Evolutionary conservation across 2,113 vertebrate species (phyloP), one percentile per base, ranked within the genome.

Genomic region (Clarias macrocephalus): DNA sequence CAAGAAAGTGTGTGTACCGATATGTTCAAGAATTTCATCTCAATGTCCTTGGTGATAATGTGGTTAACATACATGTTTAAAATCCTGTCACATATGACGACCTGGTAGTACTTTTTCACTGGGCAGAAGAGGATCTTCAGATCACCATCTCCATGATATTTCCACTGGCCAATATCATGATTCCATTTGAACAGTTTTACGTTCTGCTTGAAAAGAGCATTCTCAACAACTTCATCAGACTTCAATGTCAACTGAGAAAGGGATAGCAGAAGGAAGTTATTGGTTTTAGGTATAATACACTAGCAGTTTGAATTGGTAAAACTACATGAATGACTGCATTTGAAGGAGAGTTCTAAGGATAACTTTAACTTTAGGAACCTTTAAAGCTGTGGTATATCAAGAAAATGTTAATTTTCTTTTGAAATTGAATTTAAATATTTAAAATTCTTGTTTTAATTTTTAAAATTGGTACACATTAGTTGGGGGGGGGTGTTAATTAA

Each of bases 221-320:
- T 98, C 93, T 99, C 97, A 57, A 99, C 98, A 93, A 99, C 98
- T 94, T 99, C 98, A 89, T 98, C 98, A 77, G 97, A 99, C 91
- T 97, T 99, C 25, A 97, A 96, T 92, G 98, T 96, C 90, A 99
- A 97, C 98, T 99, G 88, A 85, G 82, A 86, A 54, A n/a, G 10
- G 68, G 80, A 42, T 88, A 48, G 6, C 48, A 48, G 48, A 48
- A 48, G 48, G 48, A 48, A 48, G 48, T 48, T 48, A 48, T 48
- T 48, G 48, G 48, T 48, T 8, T 48, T 48, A 48, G 7, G 48
- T 48, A 48, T 6, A 48, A 48, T 48, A 8, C 48, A 48, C 48
- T 48, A n/a, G 48, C 48, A 48, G 48, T 48, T 48, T 48, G 7
- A 48, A 48, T 48, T 8, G 48, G 48, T 7, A 8, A 48, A 48